These are phyloP conservation scores for Netelia fuscicornis DNA, from an alignment of 2,888 invertebrate genomes.

Conservation along the genomic window DNA sequence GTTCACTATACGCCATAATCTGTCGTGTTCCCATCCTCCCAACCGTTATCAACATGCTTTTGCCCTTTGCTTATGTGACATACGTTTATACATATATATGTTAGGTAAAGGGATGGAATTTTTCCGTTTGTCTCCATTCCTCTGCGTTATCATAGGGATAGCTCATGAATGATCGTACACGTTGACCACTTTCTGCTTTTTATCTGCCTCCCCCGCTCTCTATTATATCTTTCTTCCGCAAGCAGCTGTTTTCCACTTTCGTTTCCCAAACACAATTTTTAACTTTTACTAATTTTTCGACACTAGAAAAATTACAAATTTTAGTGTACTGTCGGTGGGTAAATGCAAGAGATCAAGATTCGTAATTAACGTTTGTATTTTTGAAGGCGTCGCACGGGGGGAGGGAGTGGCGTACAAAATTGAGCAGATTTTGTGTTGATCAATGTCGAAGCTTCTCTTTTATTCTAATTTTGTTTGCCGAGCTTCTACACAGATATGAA, in stretches of 20 bases:
- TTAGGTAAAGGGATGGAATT: background rate
- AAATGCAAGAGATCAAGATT: slow-evolving; percentile 9
- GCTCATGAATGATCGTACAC: background rate
- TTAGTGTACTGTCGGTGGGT: background rate
- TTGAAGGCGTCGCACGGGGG: no score
- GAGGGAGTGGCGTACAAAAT: background rate
- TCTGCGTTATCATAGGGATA: background rate
- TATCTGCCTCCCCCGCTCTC: background rate
- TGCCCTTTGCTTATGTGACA: background rate
- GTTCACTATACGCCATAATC: slow-evolving; percentile 75
- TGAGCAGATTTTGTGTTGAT: background rate
- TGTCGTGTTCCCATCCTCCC: slow-evolving; percentile 42
- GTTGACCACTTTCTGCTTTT: background rate
- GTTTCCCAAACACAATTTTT: background rate
- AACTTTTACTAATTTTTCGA: slow-evolving; percentile 43
- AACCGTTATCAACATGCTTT: slow-evolving; percentile 31
- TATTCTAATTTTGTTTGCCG: background rate
- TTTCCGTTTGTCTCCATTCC: slow-evolving; percentile 10
- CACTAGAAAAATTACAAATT: slow-evolving; percentile 19
- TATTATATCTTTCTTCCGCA: background rate
- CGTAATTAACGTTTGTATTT: slow-evolving; percentile 12
- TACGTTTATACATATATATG: no score
- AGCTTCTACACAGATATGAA: background rate
- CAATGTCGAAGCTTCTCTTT: background rate
- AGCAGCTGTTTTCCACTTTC: background rate